These are phyloP conservation scores for Automeris io DNA, from an alignment of 2,888 invertebrate species.

Conservation along the genomic window DNA sequence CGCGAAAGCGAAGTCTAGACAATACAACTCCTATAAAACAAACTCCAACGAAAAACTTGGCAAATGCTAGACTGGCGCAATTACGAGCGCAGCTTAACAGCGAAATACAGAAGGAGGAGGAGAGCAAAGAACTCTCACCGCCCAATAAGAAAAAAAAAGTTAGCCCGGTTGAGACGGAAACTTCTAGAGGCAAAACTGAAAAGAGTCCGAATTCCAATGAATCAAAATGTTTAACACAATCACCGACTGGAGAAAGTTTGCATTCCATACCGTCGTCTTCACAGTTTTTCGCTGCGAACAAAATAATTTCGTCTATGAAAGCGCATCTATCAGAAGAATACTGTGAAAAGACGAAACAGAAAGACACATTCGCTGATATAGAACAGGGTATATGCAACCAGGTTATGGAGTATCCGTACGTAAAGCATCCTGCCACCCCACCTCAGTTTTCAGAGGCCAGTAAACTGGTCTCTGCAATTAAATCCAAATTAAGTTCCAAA, in stretches of 20 bases:
- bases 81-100: conserved; percentile 37
- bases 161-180: conserved; percentile 30
- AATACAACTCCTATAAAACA: conserved; percentile 13
- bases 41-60: conserved; percentile 40
- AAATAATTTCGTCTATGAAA: conserved; percentile 67
- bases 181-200: conserved; percentile 1
- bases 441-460: conserved; percentile 69
- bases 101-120: conserved; percentile 36
- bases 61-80: conserved; percentile 44
- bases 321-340: conserved; percentile 63
- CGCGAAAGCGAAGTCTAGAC: conserved; percentile 13
- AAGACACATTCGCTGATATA: conserved; percentile 65
- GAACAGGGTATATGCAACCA: conserved; percentile 63
- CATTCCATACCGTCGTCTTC: conserved; percentile 58
- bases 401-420: conserved; percentile 57
- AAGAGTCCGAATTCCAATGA: conserved; percentile 41
- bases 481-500: conserved; percentile 57
- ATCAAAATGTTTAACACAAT: conserved; percentile 35
- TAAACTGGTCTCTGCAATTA: conserved; percentile 62
- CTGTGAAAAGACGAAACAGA: conserved; percentile 44
- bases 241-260: conserved; percentile 52
- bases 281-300: conserved; percentile 65
- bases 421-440: conserved; percentile 63
- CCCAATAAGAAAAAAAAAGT: conserved; percentile 23
- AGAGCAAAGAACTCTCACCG: conserved; percentile 27